Evolutionary conservation across 2,888 invertebrate genomes (phyloP).

Genomic region (Microplitis deprimator): DNA sequence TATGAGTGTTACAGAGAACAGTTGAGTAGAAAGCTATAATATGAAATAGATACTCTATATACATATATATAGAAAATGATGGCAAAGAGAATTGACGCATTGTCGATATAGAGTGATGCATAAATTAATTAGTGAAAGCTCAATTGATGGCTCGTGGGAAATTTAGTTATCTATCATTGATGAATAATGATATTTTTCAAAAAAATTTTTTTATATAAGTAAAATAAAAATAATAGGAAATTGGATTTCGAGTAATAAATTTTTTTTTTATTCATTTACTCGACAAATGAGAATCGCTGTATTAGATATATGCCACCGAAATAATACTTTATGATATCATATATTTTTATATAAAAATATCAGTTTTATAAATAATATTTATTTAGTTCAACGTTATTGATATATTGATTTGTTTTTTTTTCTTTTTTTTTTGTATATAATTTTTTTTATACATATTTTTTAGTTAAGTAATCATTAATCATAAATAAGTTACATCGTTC

Average conservation of each 20-base stretch:
- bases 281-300: neutral
- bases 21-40: neutral
- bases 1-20: slow-evolving; percentile 12
- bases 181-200: slow-evolving; percentile 5
- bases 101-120: slow-evolving; percentile 34
- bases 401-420: neutral
- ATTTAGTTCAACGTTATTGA: neutral
- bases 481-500: neutral
- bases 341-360: too few relatives aligned
- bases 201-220: neutral
- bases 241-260: neutral
- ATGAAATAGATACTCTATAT: neutral
- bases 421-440: neutral
- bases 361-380: neutral
- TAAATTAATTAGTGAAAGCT: slow-evolving; percentile 32
- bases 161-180: slow-evolving; percentile 11
- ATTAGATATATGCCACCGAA: neutral
- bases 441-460: neutral
- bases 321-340: too few relatives aligned
- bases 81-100: slow-evolving; percentile 33
- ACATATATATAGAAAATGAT: neutral
- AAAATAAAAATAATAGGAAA: neutral
- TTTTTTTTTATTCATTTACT: neutral
- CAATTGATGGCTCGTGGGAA: slow-evolving; percentile 27
- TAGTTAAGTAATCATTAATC: neutral